Conservation (phyloP, 1,140 invertebrate species). For the Tetramorium simillimum region DNA sequence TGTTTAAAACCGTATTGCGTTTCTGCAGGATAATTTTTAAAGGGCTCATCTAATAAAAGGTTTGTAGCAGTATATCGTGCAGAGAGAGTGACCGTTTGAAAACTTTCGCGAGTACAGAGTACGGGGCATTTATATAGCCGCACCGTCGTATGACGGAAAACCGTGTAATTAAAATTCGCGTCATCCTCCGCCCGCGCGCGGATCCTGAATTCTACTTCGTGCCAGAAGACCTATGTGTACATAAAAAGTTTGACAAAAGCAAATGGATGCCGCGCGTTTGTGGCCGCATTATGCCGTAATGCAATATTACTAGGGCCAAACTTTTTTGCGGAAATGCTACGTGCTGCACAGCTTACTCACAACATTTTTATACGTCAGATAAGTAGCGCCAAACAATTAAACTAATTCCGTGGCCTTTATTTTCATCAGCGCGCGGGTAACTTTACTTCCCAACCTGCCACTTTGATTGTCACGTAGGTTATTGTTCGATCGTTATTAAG, state of each 20-base stretch:
- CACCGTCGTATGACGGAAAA: conserved; percentile 18
- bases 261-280: conserved; percentile 50
- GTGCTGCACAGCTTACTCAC: not conserved
- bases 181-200: conserved; percentile 30
- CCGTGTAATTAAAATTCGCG: conserved; percentile 53
- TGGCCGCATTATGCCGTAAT: conserved; percentile 25
- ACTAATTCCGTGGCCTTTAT: not conserved
- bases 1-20: not conserved
- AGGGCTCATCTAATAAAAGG: not conserved
- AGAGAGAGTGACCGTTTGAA: conserved; percentile 19
- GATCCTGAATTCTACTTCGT: conserved; percentile 42
- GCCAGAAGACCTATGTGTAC: conserved; percentile 35
- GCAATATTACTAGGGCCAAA: conserved; percentile 38
- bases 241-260: conserved; percentile 54
- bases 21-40: not conserved
- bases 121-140: conserved; percentile 32
- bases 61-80: not conserved
- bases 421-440: not conserved
- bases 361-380: conserved; percentile 18
- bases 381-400: conserved; percentile 33
- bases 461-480: too few species aligned
- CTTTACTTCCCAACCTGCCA: not conserved
- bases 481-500: not conserved
- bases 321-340: conserved; percentile 25
- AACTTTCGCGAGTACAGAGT: conserved; percentile 26